Evolutionary conservation across 2,113 vertebrate genomes (phyloP).

Genomic region (Ceyx margarethae): DNA sequence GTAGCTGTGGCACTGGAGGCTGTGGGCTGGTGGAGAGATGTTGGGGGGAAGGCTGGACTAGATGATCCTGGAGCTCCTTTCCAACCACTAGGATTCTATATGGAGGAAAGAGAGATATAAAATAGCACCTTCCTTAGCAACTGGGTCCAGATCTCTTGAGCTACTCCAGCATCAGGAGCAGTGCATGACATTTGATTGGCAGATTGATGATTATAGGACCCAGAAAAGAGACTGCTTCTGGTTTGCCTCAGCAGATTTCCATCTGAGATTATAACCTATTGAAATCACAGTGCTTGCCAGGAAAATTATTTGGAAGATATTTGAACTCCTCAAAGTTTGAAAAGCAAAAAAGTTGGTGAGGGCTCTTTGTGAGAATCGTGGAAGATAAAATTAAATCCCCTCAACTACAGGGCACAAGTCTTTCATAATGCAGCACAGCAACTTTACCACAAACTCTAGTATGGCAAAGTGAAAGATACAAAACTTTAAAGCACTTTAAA

Average conservation of each 20-base stretch:
- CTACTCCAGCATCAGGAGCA: not conserved
- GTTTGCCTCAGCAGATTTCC: not conserved
- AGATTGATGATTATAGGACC: not conserved
- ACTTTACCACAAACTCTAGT: not conserved
- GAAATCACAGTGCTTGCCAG: not conserved
- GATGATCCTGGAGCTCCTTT: too few relatives aligned
- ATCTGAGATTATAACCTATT: not conserved
- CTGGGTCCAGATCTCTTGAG: not conserved
- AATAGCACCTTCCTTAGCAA: not conserved
- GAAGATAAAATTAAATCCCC: not conserved
- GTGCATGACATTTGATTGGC: fast-evolving
- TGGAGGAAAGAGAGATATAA: too few relatives aligned
- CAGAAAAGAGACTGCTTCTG: not conserved
- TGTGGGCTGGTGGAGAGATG: too few relatives aligned
- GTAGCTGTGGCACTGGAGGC: too few relatives aligned
- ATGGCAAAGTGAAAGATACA: not conserved
- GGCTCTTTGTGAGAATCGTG: not conserved
- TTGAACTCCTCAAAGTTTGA: not conserved
- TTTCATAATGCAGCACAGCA: not conserved
- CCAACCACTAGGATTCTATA: too few relatives aligned
- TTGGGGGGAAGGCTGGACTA: too few relatives aligned
- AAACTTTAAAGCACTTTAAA: not conserved
- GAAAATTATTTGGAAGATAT: not conserved
- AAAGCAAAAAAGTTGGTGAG: not conserved
- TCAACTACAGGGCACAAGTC: not conserved